Evolutionary conservation across 2,797 vertebrate species (phyloP).

Genomic region (Microctenopoma stevenorrisi): DNA sequence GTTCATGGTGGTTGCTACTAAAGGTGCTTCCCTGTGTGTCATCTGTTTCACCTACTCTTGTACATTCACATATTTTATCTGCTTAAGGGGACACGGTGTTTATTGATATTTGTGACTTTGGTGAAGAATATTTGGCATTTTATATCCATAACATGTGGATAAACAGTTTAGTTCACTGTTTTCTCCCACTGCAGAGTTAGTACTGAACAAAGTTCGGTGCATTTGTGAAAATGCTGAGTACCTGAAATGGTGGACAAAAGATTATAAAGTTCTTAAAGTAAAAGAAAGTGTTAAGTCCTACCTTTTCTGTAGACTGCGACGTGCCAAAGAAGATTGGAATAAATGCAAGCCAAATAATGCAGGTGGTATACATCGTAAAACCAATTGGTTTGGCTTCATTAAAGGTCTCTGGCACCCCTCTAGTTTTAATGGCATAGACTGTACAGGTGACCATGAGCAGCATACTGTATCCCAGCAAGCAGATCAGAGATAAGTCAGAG

Average conservation of each 20-base stretch:
- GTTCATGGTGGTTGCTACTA: no score
- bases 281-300: conserved; percentile 69
- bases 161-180: no score
- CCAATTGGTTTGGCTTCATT: conserved; percentile 99
- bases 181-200: background rate
- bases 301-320: conserved; percentile 97
- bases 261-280: background rate
- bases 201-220: background rate
- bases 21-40: no score
- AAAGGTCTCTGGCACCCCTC: conserved; percentile 98
- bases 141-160: no score
- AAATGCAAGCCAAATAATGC: conserved; percentile 99
- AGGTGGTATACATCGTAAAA: conserved; percentile 99
- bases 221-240: conserved; percentile 3
- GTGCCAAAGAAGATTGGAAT: conserved; percentile 99
- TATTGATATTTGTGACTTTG: no score
- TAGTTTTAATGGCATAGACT: conserved; percentile 98
- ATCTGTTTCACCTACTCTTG: no score
- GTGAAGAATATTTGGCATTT: no score
- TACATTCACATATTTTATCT: no score
- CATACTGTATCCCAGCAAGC: conserved; percentile 98
- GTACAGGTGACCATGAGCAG: conserved; percentile 99
- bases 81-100: no score
- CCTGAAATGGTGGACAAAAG: background rate
- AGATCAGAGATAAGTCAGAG: conserved; percentile 98